Evolutionary conservation across 2,888 invertebrate genomes (phyloP).

Genomic region (Rhamnusium bicolor): DNA sequence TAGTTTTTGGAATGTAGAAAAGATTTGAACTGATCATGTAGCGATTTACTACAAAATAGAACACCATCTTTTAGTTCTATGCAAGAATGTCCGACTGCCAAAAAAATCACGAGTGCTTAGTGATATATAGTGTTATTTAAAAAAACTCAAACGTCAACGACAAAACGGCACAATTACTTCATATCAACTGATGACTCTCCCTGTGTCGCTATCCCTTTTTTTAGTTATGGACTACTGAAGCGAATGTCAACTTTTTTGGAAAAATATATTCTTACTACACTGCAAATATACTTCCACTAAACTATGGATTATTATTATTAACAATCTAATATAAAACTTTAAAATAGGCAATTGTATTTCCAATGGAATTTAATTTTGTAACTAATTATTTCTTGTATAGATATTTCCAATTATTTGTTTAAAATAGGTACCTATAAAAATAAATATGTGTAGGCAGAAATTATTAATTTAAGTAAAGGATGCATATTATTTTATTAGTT

Average conservation of each 20-base stretch:
- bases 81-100: conserved; percentile 69
- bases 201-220: conserved; percentile 52
- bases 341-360: too few relatives aligned
- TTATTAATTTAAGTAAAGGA: too few relatives aligned
- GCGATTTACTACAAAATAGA: conserved; percentile 53
- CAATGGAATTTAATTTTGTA: too few relatives aligned
- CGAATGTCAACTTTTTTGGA: conserved; percentile 38
- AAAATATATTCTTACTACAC: conserved; percentile 22
- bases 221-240: conserved; percentile 34
- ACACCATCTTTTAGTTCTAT: conserved; percentile 65
- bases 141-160: conserved; percentile 61
- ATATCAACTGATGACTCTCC: conserved; percentile 66
- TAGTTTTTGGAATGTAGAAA: conserved; percentile 68
- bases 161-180: conserved; percentile 67
- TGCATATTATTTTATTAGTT: too few relatives aligned
- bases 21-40: conserved; percentile 64
- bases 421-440: too few relatives aligned
- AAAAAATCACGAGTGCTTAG: conserved; percentile 64
- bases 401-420: too few relatives aligned
- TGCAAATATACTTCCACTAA: not conserved
- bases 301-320: too few relatives aligned
- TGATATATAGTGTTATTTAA: conserved; percentile 66
- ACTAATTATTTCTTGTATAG: too few relatives aligned
- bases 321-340: too few relatives aligned
- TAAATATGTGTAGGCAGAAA: too few relatives aligned